These are phyloP conservation scores for Zaprionus nigranus DNA, from an alignment of 1,140 invertebrate species.

Conservation along the genomic window DNA sequence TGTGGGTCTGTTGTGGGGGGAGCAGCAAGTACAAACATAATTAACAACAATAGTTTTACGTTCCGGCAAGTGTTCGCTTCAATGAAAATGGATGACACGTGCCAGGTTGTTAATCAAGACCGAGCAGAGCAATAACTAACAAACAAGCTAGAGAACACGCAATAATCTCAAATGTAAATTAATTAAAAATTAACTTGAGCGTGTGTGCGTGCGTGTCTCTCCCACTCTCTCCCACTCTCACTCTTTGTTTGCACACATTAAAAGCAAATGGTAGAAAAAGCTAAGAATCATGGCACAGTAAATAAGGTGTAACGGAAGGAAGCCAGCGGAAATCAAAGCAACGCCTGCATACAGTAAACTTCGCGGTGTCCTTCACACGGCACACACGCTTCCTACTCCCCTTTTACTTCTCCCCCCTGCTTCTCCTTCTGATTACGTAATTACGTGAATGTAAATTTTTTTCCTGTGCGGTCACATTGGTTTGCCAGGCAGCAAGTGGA, in stretches of 20 bases:
- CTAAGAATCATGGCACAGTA: slow-evolving; percentile 23
- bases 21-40: slow-evolving; percentile 15
- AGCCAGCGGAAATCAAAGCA: slow-evolving; percentile 49
- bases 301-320: slow-evolving; percentile 44
- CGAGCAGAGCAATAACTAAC: slow-evolving; percentile 42
- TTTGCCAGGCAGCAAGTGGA: slow-evolving; percentile 8
- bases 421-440: slow-evolving; percentile 53
- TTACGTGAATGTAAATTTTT: slow-evolving; percentile 65
- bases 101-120: slow-evolving; percentile 51
- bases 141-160: slow-evolving; percentile 23
- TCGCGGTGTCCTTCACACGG: slow-evolving; percentile 31
- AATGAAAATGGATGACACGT: slow-evolving; percentile 14
- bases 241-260: slow-evolving; percentile 19
- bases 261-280: slow-evolving; percentile 24
- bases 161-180: slow-evolving; percentile 61
- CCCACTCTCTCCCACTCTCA: neutral
- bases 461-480: slow-evolving; percentile 25
- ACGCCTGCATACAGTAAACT: slow-evolving; percentile 46
- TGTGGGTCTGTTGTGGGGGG: neutral
- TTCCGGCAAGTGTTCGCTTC: slow-evolving; percentile 6
- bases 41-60: slow-evolving; percentile 30
- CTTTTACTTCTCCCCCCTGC: neutral
- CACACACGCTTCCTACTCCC: neutral
- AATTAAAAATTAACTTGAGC: slow-evolving; percentile 52
- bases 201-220: neutral